A percentile compares a stretch with the other conserved stretches of the same genome.
phyloP scores from a whole-genome alignment of 1,140 invertebrate genomes.

The Drosophila takahashii region DNA sequence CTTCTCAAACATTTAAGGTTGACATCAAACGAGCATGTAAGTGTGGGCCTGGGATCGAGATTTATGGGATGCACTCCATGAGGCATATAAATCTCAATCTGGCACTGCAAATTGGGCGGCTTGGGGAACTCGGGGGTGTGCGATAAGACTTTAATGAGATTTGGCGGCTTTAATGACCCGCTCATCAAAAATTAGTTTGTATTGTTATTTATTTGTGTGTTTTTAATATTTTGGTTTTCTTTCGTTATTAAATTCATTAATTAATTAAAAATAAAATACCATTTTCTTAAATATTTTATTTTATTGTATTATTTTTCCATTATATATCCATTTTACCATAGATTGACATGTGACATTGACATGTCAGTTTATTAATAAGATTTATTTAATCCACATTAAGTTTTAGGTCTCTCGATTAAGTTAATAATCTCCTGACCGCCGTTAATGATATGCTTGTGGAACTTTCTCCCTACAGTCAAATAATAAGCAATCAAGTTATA shows the following conservation, averaged over 20 bases:
- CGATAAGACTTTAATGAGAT: conserved; percentile 38
- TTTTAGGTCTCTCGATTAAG: conserved; percentile 29
- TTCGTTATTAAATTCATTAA: no score
- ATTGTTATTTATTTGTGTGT: not conserved
- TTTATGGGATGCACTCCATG: conserved; percentile 45
- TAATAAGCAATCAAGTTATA: conserved; percentile 69
- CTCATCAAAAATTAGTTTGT: not conserved
- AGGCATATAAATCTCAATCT: conserved; percentile 52
- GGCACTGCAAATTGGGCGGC: conserved; percentile 15
- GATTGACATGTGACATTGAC: no score
- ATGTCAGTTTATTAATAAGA: not conserved
- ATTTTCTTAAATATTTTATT: no score
- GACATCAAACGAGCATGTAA: conserved; percentile 54
- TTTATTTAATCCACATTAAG: conserved; percentile 4
- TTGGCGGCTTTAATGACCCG: conserved; percentile 1
- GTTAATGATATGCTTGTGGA: conserved; percentile 10
- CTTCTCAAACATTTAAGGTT: conserved; percentile 18
- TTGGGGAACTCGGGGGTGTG: not conserved
- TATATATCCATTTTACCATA: no score
- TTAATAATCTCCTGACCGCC: conserved; percentile 37
- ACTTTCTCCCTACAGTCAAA: conserved; percentile 9
- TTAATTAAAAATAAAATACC: no score
- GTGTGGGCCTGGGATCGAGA: conserved; percentile 23
- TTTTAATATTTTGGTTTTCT: not conserved
- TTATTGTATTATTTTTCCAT: no score